These are phyloP conservation scores for Neomonachus schauinslandi DNA, from an alignment of 2,113 vertebrate species.

Conservation along the genomic window DNA sequence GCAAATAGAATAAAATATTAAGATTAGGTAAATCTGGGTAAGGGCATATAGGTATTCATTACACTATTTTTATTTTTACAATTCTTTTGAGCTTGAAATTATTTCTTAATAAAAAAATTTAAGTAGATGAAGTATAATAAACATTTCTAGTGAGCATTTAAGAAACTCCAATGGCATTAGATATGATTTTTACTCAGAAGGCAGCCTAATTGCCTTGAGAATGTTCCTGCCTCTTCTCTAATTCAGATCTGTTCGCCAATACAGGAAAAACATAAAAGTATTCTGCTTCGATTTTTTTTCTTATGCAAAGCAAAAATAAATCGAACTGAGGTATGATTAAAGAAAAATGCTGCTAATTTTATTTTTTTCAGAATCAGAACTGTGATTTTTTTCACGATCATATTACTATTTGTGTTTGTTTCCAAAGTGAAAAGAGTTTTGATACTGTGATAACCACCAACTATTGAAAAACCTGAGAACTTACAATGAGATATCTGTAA, in stretches of 20 bases:
- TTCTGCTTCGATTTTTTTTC: background rate
- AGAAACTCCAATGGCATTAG: background rate
- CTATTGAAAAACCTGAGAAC: background rate
- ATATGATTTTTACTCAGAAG: background rate
- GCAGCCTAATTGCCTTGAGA: background rate
- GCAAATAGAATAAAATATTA: background rate
- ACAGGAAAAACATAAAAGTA: background rate
- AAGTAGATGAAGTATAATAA: background rate
- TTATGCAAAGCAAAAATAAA: constrained; percentile 14
- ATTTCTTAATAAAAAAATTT: background rate
- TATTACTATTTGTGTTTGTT: background rate
- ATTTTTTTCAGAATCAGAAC: background rate
- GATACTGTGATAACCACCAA: background rate
- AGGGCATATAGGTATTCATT: background rate
- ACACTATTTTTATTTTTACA: background rate
- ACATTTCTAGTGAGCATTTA: background rate
- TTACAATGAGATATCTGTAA: background rate
- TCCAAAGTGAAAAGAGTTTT: background rate
- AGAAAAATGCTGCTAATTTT: background rate
- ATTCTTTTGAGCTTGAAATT: background rate
- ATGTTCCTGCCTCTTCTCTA: background rate
- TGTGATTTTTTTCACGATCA: background rate
- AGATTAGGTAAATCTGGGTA: background rate
- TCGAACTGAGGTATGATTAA: background rate
- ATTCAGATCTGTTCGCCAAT: background rate